Evolutionary conservation across 1,140 invertebrate species (phyloP), one percentile per base, ranked within the genome.

Genomic region (Ostrea denselamellosa): DNA sequence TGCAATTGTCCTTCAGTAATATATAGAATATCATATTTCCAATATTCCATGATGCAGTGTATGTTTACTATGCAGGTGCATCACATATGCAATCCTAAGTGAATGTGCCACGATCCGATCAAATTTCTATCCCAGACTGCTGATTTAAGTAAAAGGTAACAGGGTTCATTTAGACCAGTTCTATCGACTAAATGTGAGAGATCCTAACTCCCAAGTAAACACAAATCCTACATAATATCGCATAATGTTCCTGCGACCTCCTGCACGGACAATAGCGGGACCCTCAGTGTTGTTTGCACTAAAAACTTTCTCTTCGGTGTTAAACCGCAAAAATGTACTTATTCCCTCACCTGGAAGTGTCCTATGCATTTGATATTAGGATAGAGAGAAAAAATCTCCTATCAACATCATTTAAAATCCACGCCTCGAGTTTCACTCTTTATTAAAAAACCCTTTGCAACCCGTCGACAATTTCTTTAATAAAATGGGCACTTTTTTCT

Each of bases 261-360:
- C 68, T 28, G 22, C 14, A 17, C 68, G 68, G 68, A 77, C 68
- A 77, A 77, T 77, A 77, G 68, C 9, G 28, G n/a, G 68, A 77
- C 68, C 68, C 68, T 34, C 28, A 25, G 22, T 77, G 68, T 28
- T 77, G 25, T 77, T 77, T 77, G 68, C 68, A 77, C 68, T 77
- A 34, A 77, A 77, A 77, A 77, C 68, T 77, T 77, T 77, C 68
- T 77, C 68, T 34, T 77, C 25, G 68, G 22, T 25, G 68, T 77
- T 77, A 77, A 77, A 77, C 68, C 68, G 28, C 68, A 77, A 77
- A 77, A 28, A 77, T 77, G 68, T 77, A 77, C 68, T 77, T 77
- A 77, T 77, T 77, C 68, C 25, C 14, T 77, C 68, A 77, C 25
- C 68, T 77, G 68, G 68, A 77, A 77, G 68, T 77, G 68, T 77